Evolutionary conservation across 2,113 vertebrate genomes (phyloP), one percentile per base, ranked within the genome.

Genomic region (Nycticorax nycticorax): DNA sequence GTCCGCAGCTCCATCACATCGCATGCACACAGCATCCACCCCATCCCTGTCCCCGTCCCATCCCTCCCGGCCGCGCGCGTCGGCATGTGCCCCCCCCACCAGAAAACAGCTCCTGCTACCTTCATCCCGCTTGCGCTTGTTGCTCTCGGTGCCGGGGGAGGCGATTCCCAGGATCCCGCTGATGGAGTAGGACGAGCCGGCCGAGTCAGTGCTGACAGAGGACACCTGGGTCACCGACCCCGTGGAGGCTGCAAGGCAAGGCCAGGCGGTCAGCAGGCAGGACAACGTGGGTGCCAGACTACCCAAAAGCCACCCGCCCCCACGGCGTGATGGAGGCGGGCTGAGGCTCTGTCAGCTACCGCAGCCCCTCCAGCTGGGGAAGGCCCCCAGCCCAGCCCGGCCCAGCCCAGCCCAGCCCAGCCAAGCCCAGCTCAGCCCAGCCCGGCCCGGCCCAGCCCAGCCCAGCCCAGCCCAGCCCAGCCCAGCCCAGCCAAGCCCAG

Each of bases 141-240:
- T 99, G 95, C 98, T 99, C 63, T 99, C 99, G 0, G 98, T 97
- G 52, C 98, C 98, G 1, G 99, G 99, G 72, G 99, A 99, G 6
- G 98, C 97, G 71, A 99, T 99, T 92, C 99, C 99, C 98, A 99
- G 98, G 98, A 99, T 99, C 85, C 99, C 99, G 4, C 99, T 99
- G 97, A 99, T 99, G 95, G 99, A 99, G 97, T 99, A 99, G 39
- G 99, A 99, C 9, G 99, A 99, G 92, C 99, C 99, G 0, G 99
- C 99, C 0, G 99, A 99, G 95, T 99, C 99, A 0, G 99, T 99
- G 98, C 98, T 99, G 92, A 99, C 99, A 0, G 98, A 99, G 1
- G 99, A 99, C 96, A 99, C 99, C 97, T 99, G 99, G 53, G 99
- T 99, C 94, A 99, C 99, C 0, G 99, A 99, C 67, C 99, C 99